Base-by-base conservation (phyloP, 1,140 invertebrate species). In the Drosophila yakuba region DNA sequence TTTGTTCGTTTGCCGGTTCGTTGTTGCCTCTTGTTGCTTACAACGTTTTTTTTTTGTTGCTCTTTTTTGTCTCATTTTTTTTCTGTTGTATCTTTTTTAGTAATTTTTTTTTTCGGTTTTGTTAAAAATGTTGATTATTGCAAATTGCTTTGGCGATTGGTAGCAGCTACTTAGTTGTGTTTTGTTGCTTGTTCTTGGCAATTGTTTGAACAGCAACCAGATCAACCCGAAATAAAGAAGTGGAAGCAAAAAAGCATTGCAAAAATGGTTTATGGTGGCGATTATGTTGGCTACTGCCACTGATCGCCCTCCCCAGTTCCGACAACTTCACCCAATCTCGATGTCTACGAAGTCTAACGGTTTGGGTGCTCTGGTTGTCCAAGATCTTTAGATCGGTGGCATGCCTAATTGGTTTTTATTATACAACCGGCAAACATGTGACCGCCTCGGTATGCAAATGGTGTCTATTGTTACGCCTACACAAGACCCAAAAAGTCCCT, bases 121-220 rank as follows among this genome's bases (percentile, higher is more conserved):
- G 73, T 73, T 76, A 88, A 86, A 82, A 88, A 88, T 89, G 84
- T 88, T 88, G 84, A 88, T 88, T 89, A 88, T 89, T 88, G 84
- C 84, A 88, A 88, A 88, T 88, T 88, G 84, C 85, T 88, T 84
- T 89, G 84, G 84, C 84, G 73, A 89, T 88, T 88, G 84, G 84
- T 80, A 89, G 84, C 84, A 88, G 84, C 84, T 89, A 89, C 83
- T 88, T 89, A 89, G 84, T 79, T 88, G 80, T 83, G 79, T 88
- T 88, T 75, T 76, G 58, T 61, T 64, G 76, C 82, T 86, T 89
- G 83, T 88, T 83, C 84, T 86, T 74, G 60, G 76, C 84, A 84
- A 88, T 88, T 88, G 84, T 88, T 89, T 66, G 78, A 89, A 88
- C 80, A 82, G 81, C 83, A 77, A 57, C 35, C 64, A 50, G 68